Conservation (phyloP, 2,888 invertebrate genomes). For the Melolontha melolontha region DNA sequence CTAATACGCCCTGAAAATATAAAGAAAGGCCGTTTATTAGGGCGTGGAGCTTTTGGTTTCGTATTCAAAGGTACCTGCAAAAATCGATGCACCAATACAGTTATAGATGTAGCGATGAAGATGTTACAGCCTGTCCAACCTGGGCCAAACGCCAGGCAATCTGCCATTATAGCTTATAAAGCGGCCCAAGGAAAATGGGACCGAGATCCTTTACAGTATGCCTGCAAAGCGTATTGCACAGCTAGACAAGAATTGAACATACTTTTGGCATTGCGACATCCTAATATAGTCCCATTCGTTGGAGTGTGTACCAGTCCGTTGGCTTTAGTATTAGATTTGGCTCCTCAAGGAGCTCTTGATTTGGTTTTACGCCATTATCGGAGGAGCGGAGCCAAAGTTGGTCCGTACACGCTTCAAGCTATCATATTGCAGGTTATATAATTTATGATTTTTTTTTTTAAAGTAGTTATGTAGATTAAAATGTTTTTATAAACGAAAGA, state of each 20-base stretch:
- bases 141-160: constrained; percentile 75
- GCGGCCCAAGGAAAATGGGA: constrained; percentile 89
- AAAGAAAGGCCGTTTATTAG: constrained; percentile 80
- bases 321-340: constrained; percentile 88
- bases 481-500: no score
- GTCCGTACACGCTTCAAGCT: constrained; percentile 84
- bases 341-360: constrained; percentile 93
- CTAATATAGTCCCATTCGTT: constrained; percentile 91
- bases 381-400: constrained; percentile 84
- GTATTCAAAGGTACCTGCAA: constrained; percentile 88
- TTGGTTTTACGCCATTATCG: constrained; percentile 86
- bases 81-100: constrained; percentile 68
- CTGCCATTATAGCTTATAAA: constrained; percentile 68
- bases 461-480: no score
- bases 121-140: constrained; percentile 96
- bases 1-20: constrained; percentile 87
- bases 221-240: constrained; percentile 96
- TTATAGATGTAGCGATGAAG: constrained; percentile 89
- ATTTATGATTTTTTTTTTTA: neutral
- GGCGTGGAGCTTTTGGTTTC: constrained; percentile 98
- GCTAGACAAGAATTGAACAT: constrained; percentile 95
- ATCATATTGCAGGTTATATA: constrained; percentile 85
- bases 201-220: constrained; percentile 90
- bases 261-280: constrained; percentile 84
- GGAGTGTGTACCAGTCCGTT: constrained; percentile 92